A percentile compares a stretch with the other conserved stretches of the same genome.
Evolutionary conservation across 2,113 vertebrate genomes (phyloP).

Genomic region (Zapus hudsonius): DNA sequence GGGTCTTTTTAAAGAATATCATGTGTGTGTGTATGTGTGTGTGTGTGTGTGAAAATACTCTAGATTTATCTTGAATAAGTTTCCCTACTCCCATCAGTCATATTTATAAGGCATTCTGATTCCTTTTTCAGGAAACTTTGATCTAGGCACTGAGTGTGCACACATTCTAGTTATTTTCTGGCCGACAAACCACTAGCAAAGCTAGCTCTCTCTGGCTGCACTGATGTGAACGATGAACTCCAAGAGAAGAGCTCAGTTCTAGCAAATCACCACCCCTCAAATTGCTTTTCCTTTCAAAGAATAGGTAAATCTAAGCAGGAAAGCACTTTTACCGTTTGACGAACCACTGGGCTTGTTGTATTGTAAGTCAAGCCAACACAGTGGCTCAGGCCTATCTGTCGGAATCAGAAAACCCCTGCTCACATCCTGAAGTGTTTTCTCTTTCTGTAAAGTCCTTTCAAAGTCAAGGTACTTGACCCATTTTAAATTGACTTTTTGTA

Average conservation of each 20-base stretch:
- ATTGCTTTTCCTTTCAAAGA: constrained; percentile 43
- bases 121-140: background rate
- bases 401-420: no score
- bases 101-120: background rate
- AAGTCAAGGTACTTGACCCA: background rate
- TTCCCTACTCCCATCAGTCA: background rate
- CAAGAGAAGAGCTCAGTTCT: constrained; percentile 40
- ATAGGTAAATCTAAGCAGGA: constrained; percentile 23
- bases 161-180: background rate
- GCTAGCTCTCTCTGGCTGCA: background rate
- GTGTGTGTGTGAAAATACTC: background rate
- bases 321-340: constrained; percentile 41
- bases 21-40: no score
- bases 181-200: background rate
- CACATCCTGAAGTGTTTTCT: background rate
- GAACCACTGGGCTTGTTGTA: constrained; percentile 45
- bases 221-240: background rate
- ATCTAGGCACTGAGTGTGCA: background rate
- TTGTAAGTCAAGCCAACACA: background rate
- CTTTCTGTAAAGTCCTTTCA: background rate
- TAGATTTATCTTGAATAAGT: background rate
- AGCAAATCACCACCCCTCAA: background rate
- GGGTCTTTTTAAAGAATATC: background rate
- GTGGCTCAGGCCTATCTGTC: no score
- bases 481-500: background rate